Evolutionary conservation across 1,140 invertebrate species (phyloP), one percentile per base, ranked within the genome.

Genomic region (Pseudoatta argentina): DNA sequence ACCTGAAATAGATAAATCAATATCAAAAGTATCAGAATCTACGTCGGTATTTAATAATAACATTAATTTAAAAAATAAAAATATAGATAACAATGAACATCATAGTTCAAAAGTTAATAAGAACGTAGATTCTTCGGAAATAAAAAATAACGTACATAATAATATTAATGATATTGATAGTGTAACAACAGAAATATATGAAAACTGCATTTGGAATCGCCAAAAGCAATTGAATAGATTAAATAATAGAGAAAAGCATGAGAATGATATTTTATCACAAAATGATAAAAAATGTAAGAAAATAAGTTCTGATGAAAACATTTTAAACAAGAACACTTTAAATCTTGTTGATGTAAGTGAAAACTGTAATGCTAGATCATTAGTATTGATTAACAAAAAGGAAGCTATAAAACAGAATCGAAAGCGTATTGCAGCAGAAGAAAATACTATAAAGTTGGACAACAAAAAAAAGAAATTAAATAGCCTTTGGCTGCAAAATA

Each of bases 391-490:
- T 51, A 39, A 5, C 0, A 51, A 53, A 63, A 21, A 76, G 12
- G 18, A 7, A 1, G 0, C 2, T 30, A 16, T n/a, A 57, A 24
- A 14, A 72, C 14, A 59, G 21, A 30, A 61, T 83, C 18, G 3
- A 53, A 67, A 63, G 6, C 77, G 48, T 24, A 7, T 18, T 10
- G 10, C 5, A 39, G 10, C 5, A 30, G 10, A 27, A 71, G 34
- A 66, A 57, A 82, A 64, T 59, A 55, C 3, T 77, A 51, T 8
- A 21, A 39, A 48, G 4, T 14, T 24, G 14, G 12, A 3, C 21
- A 61, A 1, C 39, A 64, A 39, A 63, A 77, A 10, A 63, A 34
- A 21, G 24, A 87, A 63, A 21, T 63, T 89, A 39, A 48, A 75
- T 73, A 86, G 21, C 3, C 8, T 0, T 85, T 55, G n/a, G 34